Conservation (phyloP, 2,113 vertebrate genomes). For the Reinhardtius hippoglossoides region DNA sequence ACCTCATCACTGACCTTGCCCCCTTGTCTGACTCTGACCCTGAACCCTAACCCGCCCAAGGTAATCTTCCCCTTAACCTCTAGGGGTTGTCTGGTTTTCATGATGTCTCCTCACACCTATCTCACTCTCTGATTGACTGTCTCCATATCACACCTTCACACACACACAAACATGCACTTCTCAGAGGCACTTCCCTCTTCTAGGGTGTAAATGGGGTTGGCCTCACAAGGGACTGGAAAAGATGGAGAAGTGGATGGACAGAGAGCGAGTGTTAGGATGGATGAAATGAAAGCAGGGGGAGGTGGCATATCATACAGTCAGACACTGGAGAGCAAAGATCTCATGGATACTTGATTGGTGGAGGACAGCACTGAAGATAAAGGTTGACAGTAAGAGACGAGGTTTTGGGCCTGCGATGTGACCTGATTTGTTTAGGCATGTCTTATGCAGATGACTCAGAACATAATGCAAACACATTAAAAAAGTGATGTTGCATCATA, state of each 20-base stretch:
- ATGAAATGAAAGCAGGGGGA: no score
- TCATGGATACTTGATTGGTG: neutral
- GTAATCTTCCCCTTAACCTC: no score
- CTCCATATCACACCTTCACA: conserved; percentile 26
- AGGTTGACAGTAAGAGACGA: neutral
- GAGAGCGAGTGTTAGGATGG: neutral
- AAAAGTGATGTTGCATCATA: no score
- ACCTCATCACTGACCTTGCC: no score
- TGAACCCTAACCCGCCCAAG: no score
- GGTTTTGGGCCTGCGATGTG: neutral
- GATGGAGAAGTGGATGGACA: neutral
- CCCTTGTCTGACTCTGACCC: no score
- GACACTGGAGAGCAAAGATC: no score
- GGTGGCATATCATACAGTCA: no score
- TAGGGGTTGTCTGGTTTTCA: neutral
- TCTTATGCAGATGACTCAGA: neutral
- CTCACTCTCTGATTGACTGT: conserved; percentile 22
- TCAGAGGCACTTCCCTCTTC: conserved; percentile 46
- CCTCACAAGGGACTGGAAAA: conserved; percentile 26
- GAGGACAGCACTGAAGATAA: neutral
- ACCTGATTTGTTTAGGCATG: neutral
- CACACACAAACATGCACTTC: conserved; percentile 12
- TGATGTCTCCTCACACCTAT: neutral
- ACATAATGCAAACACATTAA: neutral
- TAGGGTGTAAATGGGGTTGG: conserved; percentile 59